Base-by-base conservation (phyloP, 2,888 invertebrate genomes). In the Geophilus truncorum region DNA sequence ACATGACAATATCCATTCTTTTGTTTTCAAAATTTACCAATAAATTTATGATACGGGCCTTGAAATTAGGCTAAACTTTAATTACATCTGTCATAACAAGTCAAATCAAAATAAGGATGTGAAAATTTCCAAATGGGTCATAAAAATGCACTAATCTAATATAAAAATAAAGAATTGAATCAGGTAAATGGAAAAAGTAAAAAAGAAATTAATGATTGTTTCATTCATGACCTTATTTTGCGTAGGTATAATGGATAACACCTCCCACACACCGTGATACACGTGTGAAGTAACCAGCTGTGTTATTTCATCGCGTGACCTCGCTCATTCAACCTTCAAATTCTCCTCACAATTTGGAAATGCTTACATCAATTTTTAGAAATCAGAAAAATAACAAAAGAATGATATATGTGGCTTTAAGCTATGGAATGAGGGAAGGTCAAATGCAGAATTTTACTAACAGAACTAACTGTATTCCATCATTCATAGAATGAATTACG, bases 31-130 rank as follows among this genome's bases (percentile, higher is more conserved):
- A 10, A 7, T 15, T 62, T n/a, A 25, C 70, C 28, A 28, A 70
- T 25, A 70, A 25, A 10, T 70, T 70, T 70, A 25, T 25, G n/a
- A n/a, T n/a, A n/a, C n/a, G 28, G 28, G 25, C 25, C 70, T 70
- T 70, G 70, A n/a, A 70, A 70, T 70, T 70, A 28, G 70, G 70
- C n/a, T 70, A 28, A 70, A 23, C 23, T 70, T 70, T 15, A 70
- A 28, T 70, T 28, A 0, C 12, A 18, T 51, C 51, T 51, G 18
- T 51, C 51, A 51, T 51, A 51, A 51, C n/a, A 18, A 45, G 45
- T n/a, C 45, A 45, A 40, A 12, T 40, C 40, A 40, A 40, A 40
- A 40, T 23, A 57, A 25, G 25, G 62, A 25, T 62, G 28, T 70
- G 70, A 28, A 70, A 70, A 70, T 28, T 12, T 25, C 25, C 62